Conservation (phyloP, 2,797 vertebrate species). For the Spatula versicolor region DNA sequence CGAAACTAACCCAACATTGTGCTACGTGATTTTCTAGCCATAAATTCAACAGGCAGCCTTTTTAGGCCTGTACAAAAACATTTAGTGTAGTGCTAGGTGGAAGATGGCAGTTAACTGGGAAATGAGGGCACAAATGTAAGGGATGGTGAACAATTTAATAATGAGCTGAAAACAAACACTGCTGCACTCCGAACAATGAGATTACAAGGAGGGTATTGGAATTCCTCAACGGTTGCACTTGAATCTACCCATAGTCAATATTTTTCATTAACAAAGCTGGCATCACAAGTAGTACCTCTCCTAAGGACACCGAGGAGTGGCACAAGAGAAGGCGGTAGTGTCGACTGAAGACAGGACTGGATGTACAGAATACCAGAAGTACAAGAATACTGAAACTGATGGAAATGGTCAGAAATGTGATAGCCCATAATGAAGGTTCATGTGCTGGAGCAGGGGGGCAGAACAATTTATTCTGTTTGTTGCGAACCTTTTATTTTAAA, state of each 20-base stretch:
- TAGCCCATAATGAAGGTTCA: neutral
- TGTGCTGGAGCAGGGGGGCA: fast-evolving
- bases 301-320: neutral
- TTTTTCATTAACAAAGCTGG: neutral
- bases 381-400: neutral
- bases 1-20: neutral
- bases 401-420: neutral
- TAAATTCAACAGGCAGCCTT: neutral
- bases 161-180: neutral
- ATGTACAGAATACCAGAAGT: neutral
- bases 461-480: neutral
- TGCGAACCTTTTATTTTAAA: neutral
- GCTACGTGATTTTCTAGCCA: neutral
- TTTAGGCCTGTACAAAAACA: neutral
- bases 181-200: neutral
- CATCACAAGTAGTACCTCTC: neutral
- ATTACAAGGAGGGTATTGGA: neutral
- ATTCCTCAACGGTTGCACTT: neutral
- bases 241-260: neutral
- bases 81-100: neutral
- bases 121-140: neutral
- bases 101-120: neutral
- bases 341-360: neutral
- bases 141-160: neutral
- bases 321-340: neutral